Base-by-base conservation (phyloP, 2,113 vertebrate species). In the Burhinus bistriatus region DNA sequence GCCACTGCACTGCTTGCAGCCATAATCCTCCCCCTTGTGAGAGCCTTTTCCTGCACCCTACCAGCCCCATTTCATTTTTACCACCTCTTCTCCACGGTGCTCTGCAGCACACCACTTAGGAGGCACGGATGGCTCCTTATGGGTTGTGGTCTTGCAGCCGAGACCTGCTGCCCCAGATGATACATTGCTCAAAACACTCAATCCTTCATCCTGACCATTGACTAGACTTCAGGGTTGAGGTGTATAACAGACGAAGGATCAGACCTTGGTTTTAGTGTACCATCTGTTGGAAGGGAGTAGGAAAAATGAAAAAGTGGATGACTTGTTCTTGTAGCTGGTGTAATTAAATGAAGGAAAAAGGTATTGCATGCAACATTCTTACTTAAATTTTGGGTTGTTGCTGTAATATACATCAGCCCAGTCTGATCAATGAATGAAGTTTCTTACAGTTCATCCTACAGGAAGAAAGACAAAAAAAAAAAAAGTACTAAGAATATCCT, bases 401-500 rank as follows among this genome's bases (percentile, higher is more conserved):
- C 90, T 79, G 57, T 84, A 71, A 40, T 25, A 45, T 3, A 11
- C 34, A 38, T 90, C 64, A 75, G 65, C 89, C 45, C 47, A 40
- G 65, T 47, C 80, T 52, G 30, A 42, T 71, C 47, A 69, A 9
- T 51, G 38, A 65, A 44, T 51, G 59, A 80, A 79, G 34, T 54
- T 95, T 91, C 70, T 77, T 70, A 79, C 0, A 22, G 70, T 65
- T 91, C 58, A 80, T 72, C 29, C 42, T 91, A 61, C 32, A 73
- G 66, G 65, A 95, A 58, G 29, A 90, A 61, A 86, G 58, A 79
- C 3, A 42, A 70, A 36, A 62, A 36, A 58, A 17, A n/a, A 36
- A 61, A 21, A 86, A 40, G 19, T 59, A 52, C 81, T 90, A 65
- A 93, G 69, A 90, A 44, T 90, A 76, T 65, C 58, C 72, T 95